Base-by-base conservation (phyloP, 1,140 invertebrate species). In the Drosophila insularis region DNA sequence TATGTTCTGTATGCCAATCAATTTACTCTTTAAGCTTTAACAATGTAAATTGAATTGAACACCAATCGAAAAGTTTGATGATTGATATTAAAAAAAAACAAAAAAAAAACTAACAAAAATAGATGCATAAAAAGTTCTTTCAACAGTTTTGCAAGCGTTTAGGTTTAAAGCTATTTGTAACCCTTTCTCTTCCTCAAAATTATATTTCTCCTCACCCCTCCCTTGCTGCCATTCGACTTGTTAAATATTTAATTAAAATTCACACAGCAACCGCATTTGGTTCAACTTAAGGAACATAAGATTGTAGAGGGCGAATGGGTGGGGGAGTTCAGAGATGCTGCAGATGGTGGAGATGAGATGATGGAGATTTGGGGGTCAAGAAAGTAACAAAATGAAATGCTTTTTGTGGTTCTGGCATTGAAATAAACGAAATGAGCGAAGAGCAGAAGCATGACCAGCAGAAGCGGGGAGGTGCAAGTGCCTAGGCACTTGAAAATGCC, bases 231-330 rank as follows among this genome's bases (percentile, higher is more conserved):
- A 7, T n/a, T 27, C 27, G 11, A 58, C 31, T 21, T 71, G 77
- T 86, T 86, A 87, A 86, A 86, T 86, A 79, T 87, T 87, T 87
- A 87, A 87, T 87, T 87, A 87, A 87, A 87, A 87, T 82, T 82
- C 65, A 75, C 63, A 72, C 75, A 78, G 61, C 82, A 80, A 81
- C 82, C 82, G 40, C 82, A 87, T 56, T 68, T 66, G 56, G 72
- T 71, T 23, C 21, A 17, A 17, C 27, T 10, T 17, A 21, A 50
- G 43, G 17, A 50, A 17, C 43, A 46, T 8, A 19, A 13, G 14
- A 46, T 46, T 17, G 43, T 35, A 2, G 32, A 35, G 43, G 43
- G 43, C 6, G 14, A n/a, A 3, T 27, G 14, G 43, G 19, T 4
- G 43, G 14, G 27, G 6, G 43, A 14, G 43, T 8, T 6, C 0